phyloP scores from a whole-genome alignment of 2,888 invertebrate genomes.

The Yponomeuta malinellus region DNA sequence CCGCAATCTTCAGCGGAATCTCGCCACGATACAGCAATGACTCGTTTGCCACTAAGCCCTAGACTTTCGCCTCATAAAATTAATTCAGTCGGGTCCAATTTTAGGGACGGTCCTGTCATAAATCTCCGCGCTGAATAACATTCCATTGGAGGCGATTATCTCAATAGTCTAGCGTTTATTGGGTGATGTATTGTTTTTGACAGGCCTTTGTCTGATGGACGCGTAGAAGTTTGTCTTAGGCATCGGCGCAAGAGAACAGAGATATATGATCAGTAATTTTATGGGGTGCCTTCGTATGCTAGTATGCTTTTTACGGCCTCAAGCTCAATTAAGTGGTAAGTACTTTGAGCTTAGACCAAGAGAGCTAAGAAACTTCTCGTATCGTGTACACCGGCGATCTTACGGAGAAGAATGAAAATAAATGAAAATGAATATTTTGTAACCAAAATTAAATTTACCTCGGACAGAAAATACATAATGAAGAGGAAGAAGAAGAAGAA shows the following conservation, averaged over 20 bases:
- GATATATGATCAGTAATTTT: too few species aligned
- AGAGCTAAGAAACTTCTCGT: too few species aligned
- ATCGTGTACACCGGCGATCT: too few species aligned
- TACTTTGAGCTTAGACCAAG: too few species aligned
- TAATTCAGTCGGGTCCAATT: conserved; percentile 1
- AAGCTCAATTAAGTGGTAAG: too few species aligned
- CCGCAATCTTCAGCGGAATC: background rate
- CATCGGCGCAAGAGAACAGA: background rate
- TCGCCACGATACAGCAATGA: background rate
- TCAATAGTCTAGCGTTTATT: background rate
- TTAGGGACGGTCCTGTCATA: background rate
- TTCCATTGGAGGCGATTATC: conserved; percentile 2
- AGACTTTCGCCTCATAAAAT: background rate
- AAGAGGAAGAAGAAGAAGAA: too few species aligned
- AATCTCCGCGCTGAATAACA: background rate
- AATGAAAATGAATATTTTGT: too few species aligned
- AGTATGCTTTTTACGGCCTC: too few species aligned
- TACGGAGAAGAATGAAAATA: too few species aligned
- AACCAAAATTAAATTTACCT: too few species aligned
- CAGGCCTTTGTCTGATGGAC: background rate
- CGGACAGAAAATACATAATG: too few species aligned
- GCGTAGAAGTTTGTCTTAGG: background rate
- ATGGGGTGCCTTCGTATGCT: too few species aligned
- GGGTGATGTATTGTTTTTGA: conserved; percentile 3
- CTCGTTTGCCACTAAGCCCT: conserved; percentile 1